Conservation (phyloP, 2,888 invertebrate genomes). For the Aleiodes alternator region DNA sequence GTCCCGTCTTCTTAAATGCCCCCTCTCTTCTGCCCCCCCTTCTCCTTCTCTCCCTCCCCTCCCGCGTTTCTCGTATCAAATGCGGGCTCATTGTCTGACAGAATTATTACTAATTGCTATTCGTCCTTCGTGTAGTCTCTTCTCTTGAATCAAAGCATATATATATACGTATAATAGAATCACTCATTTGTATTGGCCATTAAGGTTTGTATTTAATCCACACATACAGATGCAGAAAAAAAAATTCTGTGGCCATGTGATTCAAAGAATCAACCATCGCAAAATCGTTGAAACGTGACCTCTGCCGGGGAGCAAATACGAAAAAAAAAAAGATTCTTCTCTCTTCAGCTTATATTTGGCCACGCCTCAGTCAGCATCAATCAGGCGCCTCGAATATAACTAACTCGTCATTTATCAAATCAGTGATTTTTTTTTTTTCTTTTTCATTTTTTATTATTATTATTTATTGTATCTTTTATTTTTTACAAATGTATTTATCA, state of each 20-base stretch:
- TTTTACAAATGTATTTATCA: slow-evolving; percentile 46
- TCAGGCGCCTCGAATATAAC: slow-evolving; percentile 58
- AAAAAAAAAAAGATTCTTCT: slow-evolving; percentile 34
- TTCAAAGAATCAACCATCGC: slow-evolving; percentile 42
- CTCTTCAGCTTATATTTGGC: slow-evolving; percentile 22
- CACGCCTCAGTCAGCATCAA: slow-evolving; percentile 55
- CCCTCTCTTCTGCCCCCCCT: slow-evolving; percentile 32
- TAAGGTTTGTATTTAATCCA: slow-evolving; percentile 18
- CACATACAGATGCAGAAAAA: neutral
- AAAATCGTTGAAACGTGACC: slow-evolving; percentile 48
- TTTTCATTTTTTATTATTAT: too few relatives aligned
- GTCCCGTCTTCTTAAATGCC: slow-evolving; percentile 39
- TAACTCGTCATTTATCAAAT: slow-evolving; percentile 60
- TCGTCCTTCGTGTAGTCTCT: slow-evolving; percentile 65
- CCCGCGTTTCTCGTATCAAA: slow-evolving; percentile 58
- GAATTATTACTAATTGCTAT: slow-evolving; percentile 69
- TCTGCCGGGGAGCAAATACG: slow-evolving; percentile 45
- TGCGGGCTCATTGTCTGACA: slow-evolving; percentile 68
- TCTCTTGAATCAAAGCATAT: slow-evolving; percentile 48
- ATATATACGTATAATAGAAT: slow-evolving; percentile 1
- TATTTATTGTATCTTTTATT: too few relatives aligned
- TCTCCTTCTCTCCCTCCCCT: slow-evolving; percentile 36
- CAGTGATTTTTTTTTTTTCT: slow-evolving; percentile 53
- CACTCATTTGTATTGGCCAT: slow-evolving; percentile 19
- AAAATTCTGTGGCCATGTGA: slow-evolving; percentile 25